A percentile compares a stretch with the other conserved stretches of the same genome.
Conservation (phyloP, 2,888 invertebrate species). For the Steinernema scapterisci region DNA sequence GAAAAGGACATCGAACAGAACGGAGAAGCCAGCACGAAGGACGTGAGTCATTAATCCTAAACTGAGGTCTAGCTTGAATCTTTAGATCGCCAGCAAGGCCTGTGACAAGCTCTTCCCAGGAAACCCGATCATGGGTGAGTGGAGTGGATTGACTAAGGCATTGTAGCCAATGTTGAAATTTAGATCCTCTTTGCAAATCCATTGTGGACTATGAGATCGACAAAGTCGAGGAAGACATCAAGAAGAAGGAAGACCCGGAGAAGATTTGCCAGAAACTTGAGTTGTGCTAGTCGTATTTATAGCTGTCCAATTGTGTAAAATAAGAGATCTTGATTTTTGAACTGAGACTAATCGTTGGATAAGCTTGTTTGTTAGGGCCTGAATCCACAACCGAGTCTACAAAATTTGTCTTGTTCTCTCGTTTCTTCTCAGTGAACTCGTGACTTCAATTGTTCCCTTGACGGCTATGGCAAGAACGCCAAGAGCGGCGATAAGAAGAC, state of each 20-base stretch:
- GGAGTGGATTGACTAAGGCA: not conserved
- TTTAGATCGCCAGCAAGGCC: not conserved
- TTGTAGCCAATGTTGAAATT: not conserved
- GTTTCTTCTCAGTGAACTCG: not conserved
- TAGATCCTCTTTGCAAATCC: not conserved
- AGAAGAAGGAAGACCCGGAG: not conserved
- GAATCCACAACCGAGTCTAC: not conserved
- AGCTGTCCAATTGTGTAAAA: not conserved
- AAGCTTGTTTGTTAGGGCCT: no score
- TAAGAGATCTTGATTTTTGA: not conserved
- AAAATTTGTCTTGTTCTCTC: not conserved
- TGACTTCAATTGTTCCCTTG: no score
- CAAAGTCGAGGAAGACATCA: not conserved
- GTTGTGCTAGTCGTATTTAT: not conserved
- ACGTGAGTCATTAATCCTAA: not conserved
- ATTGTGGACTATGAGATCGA: not conserved
- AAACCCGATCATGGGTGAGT: not conserved
- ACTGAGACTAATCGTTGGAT: no score
- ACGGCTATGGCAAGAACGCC: no score
- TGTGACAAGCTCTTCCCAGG: not conserved
- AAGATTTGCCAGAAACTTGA: not conserved
- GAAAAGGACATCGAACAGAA: not conserved
- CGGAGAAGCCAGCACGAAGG: not conserved
- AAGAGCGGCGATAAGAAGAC: no score
- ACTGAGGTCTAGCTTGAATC: not conserved